Base-by-base conservation (phyloP, 2,797 vertebrate genomes). In the Sebastes cheni region DNA sequence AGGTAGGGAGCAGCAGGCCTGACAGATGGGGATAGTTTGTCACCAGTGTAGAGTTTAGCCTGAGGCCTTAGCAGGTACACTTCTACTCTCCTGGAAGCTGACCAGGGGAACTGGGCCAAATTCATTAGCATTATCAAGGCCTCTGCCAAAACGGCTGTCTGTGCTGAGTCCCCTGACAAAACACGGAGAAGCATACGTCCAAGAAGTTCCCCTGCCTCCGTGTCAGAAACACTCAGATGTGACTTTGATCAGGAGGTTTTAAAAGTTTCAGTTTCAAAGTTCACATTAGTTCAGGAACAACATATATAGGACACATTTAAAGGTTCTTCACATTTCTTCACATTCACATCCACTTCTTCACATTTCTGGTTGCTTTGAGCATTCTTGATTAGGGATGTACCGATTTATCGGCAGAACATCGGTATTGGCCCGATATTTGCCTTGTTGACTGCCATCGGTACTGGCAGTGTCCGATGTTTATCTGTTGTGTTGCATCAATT, bases 81-180 rank as follows among this genome's bases (percentile, higher is more conserved):
- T 11, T 39, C 25, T 77, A n/a, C 66, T 72, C 83, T 75, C 64
- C 66, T 84, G 87, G 85, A 87, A 34, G 30, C 68, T 59, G 81
- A 87, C 89, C 82, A 85, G 73, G 20, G 78, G 78, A 85, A 72
- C 27, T 58, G 30, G 23, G 80, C 85, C 85, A 87, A 75, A 77
- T 73, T 80, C 81, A 90, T 87, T 88, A 84, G 67, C 81, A 84
- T 85, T 52, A 66, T 74, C 50, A 67, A 60, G 54, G 65, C n/a
- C 65, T 73, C 52, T 83, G 86, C 82, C 78, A 88, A 83, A 75
- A 83, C 59, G 61, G 58, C 70, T 58, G 69, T 32, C 65, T 70
- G 65, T 73, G 20, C 62, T 34, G 46, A 8, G 6, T 85, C 82
- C 82, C 78, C 52, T 34, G 66, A 79, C 62, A 67, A 64, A 71